These are phyloP conservation scores for Leptodactylus fallax DNA, from an alignment of 2,797 vertebrate species.

Conservation along the genomic window DNA sequence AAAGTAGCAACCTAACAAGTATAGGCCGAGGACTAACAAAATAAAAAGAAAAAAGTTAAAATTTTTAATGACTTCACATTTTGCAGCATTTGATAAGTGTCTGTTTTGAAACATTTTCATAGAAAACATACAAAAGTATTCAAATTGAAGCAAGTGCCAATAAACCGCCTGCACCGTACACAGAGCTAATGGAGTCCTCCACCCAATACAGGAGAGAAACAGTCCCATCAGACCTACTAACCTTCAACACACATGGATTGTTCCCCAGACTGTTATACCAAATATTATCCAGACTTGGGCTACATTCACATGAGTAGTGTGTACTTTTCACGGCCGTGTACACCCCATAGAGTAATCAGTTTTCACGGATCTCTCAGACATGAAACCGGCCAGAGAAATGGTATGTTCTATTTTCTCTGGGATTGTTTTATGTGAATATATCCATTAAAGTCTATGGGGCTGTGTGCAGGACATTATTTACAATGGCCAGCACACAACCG, in stretches of 20 bases:
- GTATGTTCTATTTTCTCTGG: too few relatives aligned
- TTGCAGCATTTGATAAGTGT: conserved; percentile 16
- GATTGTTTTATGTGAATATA: too few relatives aligned
- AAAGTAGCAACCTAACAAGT: neutral
- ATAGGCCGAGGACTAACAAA: neutral
- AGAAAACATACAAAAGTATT: conserved; percentile 48
- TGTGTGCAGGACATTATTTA: too few relatives aligned
- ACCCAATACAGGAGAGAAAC: neutral
- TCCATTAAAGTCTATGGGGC: too few relatives aligned
- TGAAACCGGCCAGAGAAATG: too few relatives aligned
- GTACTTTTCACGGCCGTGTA: too few relatives aligned
- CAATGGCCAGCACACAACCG: too few relatives aligned
- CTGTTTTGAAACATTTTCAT: conserved; percentile 29
- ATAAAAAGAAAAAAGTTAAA: neutral
- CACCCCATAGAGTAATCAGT: too few relatives aligned
- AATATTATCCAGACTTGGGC: neutral
- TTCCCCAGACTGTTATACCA: neutral
- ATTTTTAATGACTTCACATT: conserved; percentile 1
- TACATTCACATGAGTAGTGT: too few relatives aligned
- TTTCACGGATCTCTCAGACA: too few relatives aligned
- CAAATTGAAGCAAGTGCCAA: neutral
- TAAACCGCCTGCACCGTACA: neutral
- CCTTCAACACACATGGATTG: neutral
- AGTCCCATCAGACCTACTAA: neutral
- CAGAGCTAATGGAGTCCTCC: neutral